Evolutionary conservation across 2,888 invertebrate species (phyloP), one percentile per base, ranked within the genome.

Genomic region (Microctonus aethiopoides): DNA sequence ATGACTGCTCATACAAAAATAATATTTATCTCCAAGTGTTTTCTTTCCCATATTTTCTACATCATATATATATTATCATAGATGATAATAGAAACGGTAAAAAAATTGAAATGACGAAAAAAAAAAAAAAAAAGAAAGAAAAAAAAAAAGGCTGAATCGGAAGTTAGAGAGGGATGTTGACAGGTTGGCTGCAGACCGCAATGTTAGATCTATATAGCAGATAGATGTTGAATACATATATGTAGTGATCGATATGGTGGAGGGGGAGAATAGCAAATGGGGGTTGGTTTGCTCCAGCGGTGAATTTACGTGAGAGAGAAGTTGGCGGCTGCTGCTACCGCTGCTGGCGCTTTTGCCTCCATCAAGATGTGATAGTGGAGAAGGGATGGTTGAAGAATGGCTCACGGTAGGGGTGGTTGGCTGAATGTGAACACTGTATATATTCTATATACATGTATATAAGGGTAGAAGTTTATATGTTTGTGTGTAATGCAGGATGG

Each of bases 191-290:
- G 70, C 68, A 73, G 61, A 68, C 70, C 34, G 64, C 63, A 16
- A 46, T 16, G 46, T 6, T 46, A 46, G 46, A 46, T 46, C 46
- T 46, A 46, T 46, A 46, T 46, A 6, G 46, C 16, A 16, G 46
- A 70, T 70, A 71, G 69, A 75, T 72, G 71, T 68, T 68, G 62
- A 68, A 71, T 70, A 20, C 46, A 66, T 57, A 75, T 77, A 79
- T 76, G 75, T 75, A 76, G 77, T 81, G 79, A 82, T 83, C 83
- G 76, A 83, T 83, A 82, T 79, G 77, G 3, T n/a, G 76, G 78
- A 78, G 79, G 77, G 81, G 77, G 51, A 59, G 39, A 46, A 73
- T 63, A 54, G 69, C 67, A 73, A 74, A 74, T 72, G 72, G 73
- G 54, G 69, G 52, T 46, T 46, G 46, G 57, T 24, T 39, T 56